Percentiles rank a stretch among this genome's conserved stretches.
phyloP scores from a whole-genome alignment of 2,797 vertebrate genomes.

The Loriculus beryllinus region DNA sequence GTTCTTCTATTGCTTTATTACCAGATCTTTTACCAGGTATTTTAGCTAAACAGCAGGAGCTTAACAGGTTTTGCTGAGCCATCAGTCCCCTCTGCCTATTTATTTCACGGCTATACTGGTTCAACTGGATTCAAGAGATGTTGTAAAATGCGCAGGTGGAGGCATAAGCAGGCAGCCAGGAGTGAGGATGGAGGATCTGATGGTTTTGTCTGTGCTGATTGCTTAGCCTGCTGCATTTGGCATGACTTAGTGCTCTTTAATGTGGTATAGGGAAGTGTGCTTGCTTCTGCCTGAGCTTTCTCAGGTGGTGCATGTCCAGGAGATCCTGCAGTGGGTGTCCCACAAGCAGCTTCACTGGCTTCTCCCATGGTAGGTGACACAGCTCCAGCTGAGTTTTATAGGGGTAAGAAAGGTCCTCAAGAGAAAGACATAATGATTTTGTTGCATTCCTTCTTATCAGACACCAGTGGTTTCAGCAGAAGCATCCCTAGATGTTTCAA shows the following conservation, averaged over 20 bases:
- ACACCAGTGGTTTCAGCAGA: neutral
- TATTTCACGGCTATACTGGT: neutral
- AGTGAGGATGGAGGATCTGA: neutral
- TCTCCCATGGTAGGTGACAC: neutral
- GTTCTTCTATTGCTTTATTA: neutral
- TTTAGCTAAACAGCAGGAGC: neutral
- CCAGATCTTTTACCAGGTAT: neutral
- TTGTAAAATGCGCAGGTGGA: neutral
- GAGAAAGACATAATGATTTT: neutral
- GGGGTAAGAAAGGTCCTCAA: neutral
- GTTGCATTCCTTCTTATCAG: neutral
- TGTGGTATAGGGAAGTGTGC: neutral
- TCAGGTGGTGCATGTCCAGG: neutral
- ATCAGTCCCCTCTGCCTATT: neutral
- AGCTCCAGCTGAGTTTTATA: neutral
- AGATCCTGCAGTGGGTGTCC: fast-evolving
- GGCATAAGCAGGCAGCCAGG: neutral
- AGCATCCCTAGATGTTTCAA: neutral
- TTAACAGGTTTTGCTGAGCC: neutral
- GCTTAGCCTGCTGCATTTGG: neutral
- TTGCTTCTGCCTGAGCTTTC: neutral
- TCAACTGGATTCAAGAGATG: neutral
- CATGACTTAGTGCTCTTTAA: neutral
- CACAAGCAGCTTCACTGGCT: fast-evolving
- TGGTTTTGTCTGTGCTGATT: neutral